phyloP scores from a whole-genome alignment of 2,888 invertebrate genomes.

The Scelioninae gen. 2 region DNA sequence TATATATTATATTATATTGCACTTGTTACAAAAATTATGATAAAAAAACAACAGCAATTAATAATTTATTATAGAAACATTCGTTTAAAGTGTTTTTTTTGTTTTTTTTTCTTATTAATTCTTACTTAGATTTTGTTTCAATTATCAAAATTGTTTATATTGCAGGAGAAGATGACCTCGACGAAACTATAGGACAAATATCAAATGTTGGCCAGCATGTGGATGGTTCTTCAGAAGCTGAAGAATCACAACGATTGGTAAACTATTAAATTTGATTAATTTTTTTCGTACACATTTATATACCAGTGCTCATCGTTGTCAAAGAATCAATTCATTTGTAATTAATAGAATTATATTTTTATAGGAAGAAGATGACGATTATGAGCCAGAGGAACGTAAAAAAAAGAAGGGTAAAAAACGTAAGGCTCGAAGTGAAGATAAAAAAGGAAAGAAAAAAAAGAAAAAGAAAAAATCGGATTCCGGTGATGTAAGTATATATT shows the following conservation, averaged over 20 bases:
- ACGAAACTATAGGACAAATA: slow-evolving; percentile 78
- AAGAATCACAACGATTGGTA: slow-evolving; percentile 77
- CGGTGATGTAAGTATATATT: slow-evolving; percentile 80
- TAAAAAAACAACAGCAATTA: too few species aligned
- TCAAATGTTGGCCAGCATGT: slow-evolving; percentile 75
- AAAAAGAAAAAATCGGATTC: slow-evolving; percentile 96
- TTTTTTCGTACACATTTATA: too few species aligned
- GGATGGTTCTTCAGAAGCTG: slow-evolving; percentile 86
- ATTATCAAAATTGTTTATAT: too few species aligned
- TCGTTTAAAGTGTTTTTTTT: too few species aligned
- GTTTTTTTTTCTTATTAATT: too few species aligned
- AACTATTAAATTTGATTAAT: slow-evolving; percentile 37
- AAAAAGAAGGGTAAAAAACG: slow-evolving; percentile 96
- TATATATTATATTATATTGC: too few species aligned
- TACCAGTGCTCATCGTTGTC: too few species aligned
- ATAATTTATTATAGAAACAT: too few species aligned
- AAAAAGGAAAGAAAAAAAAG: slow-evolving; percentile 95
- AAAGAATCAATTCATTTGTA: too few species aligned
- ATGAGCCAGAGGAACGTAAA: slow-evolving; percentile 89
- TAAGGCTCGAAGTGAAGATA: slow-evolving; percentile 91
- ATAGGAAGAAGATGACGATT: slow-evolving; percentile 90
- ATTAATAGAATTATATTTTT: too few species aligned
- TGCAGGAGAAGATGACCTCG: slow-evolving; percentile 77
- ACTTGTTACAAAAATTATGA: too few species aligned
- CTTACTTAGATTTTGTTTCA: too few species aligned